Evolutionary conservation across 2,113 vertebrate species (phyloP).

Genomic region (Mustela nigripes): DNA sequence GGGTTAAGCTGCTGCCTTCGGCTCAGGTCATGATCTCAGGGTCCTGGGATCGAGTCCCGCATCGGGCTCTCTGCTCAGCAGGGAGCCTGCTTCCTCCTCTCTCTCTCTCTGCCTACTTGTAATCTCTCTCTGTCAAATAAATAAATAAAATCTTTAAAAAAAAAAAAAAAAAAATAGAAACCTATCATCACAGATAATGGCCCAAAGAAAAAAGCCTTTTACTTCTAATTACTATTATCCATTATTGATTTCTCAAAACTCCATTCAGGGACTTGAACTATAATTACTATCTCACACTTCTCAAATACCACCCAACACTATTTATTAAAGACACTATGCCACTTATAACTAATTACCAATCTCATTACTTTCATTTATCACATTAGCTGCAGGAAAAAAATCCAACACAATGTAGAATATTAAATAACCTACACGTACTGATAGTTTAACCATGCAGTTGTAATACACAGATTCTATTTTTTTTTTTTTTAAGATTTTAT

Average conservation of each 20-base stretch:
- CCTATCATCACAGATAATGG: background rate
- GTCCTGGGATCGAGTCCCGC: no score
- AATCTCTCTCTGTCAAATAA: no score
- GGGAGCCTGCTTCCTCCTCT: no score
- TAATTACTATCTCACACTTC: constrained; percentile 44
- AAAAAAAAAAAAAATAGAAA: no score
- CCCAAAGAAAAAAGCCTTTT: constrained; percentile 40
- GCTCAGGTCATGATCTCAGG: no score
- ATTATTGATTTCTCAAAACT: constrained; percentile 44
- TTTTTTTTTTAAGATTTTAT: no score
- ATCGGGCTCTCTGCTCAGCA: no score
- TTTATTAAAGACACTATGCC: constrained; percentile 54
- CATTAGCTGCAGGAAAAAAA: constrained; percentile 28
- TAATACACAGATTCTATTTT: constrained; percentile 40
- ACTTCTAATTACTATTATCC: constrained; percentile 68
- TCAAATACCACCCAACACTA: constrained; percentile 55
- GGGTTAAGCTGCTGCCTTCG: no score
- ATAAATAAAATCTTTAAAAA: no score
- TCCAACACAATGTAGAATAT: background rate
- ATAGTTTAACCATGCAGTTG: constrained; percentile 26
- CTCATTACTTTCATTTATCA: constrained; percentile 46
- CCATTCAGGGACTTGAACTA: background rate
- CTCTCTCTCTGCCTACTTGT: no score
- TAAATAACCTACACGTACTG: background rate
- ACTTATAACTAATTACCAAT: constrained; percentile 38